Conservation (phyloP, 2,888 invertebrate genomes). For the Operophtera brumata region DNA sequence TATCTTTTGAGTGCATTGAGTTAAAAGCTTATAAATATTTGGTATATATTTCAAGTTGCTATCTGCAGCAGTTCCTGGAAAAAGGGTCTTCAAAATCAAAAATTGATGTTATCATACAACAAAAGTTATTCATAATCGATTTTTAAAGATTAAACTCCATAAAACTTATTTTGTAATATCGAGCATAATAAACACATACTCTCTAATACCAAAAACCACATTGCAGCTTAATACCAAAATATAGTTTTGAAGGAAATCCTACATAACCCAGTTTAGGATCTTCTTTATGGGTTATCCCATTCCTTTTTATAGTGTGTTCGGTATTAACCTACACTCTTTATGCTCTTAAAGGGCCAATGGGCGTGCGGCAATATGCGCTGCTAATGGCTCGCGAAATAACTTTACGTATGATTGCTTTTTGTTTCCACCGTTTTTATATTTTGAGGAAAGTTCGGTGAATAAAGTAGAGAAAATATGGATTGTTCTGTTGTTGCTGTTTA, state of each 20-base stretch:
- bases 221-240: constrained; percentile 11
- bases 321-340: constrained; percentile 28
- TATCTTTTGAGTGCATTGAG: too few relatives aligned
- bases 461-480: not conserved
- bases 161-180: not conserved
- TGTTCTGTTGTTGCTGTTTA: not conserved
- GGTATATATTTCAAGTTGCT: too few relatives aligned
- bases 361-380: constrained; percentile 39
- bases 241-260: constrained; percentile 30
- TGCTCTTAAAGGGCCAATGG: constrained; percentile 30
- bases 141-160: too few relatives aligned
- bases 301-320: constrained; percentile 29
- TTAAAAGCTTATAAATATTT: too few relatives aligned
- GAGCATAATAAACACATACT: constrained; percentile 1
- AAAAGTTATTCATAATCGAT: too few relatives aligned
- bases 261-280: constrained; percentile 19
- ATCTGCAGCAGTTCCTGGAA: too few relatives aligned
- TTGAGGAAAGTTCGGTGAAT: constrained; percentile 6
- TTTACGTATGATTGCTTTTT: constrained; percentile 44
- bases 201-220: constrained; percentile 8
- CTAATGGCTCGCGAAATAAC: constrained; percentile 48
- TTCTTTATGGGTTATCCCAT: constrained; percentile 30
- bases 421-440: constrained; percentile 17
- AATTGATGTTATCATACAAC: too few relatives aligned
- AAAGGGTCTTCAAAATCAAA: too few relatives aligned